phyloP scores from a whole-genome alignment of 2,888 invertebrate species.

The Melanostoma scalare region DNA sequence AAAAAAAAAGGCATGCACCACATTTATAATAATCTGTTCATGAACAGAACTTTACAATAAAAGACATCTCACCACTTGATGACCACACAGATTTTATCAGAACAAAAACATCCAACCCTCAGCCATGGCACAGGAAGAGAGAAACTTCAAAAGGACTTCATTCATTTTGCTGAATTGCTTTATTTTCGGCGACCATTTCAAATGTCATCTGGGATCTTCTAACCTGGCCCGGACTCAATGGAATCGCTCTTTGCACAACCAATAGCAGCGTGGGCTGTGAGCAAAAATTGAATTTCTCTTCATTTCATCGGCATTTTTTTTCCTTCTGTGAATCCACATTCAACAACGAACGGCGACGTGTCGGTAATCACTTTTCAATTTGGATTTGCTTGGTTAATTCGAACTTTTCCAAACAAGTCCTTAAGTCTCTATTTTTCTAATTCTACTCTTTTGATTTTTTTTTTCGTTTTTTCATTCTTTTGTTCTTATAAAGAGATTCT shows the following conservation, averaged over 20 bases:
- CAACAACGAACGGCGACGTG: slow-evolving; percentile 5
- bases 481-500: background rate
- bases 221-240: slow-evolving; percentile 1
- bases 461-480: background rate
- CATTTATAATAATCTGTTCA: too few relatives aligned
- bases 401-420: slow-evolving; percentile 35
- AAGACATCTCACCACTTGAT: too few relatives aligned
- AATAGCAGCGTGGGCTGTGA: background rate
- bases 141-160: slow-evolving; percentile 27
- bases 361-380: slow-evolving; percentile 66
- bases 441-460: slow-evolving; percentile 1
- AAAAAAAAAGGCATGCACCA: too few relatives aligned
- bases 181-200: slow-evolving; percentile 22
- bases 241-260: slow-evolving; percentile 14
- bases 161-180: slow-evolving; percentile 8
- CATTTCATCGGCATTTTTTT: background rate
- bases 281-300: slow-evolving; percentile 36
- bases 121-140: background rate
- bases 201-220: slow-evolving; percentile 11
- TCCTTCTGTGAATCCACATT: background rate
- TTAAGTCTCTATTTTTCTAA: background rate
- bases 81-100: too few relatives aligned
- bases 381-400: slow-evolving; percentile 61
- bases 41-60: too few relatives aligned
- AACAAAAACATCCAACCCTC: too few relatives aligned